Evolutionary conservation across 2,888 invertebrate genomes (phyloP), one percentile per base, ranked within the genome.

Genomic region (Latrodectus hesperus): DNA sequence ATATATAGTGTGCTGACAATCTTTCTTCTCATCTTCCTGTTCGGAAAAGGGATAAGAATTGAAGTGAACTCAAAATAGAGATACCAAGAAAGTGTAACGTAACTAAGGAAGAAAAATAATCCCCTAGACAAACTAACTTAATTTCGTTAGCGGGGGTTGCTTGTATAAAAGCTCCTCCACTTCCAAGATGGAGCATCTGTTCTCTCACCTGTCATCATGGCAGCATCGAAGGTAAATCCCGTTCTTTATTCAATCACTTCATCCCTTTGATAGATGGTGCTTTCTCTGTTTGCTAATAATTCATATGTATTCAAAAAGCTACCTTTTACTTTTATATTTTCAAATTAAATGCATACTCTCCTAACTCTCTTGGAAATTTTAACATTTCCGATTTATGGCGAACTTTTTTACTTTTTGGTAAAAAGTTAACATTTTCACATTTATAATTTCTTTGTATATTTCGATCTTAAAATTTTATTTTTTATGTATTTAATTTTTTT

Each of bases 151-250:
- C 14, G n/a, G 22, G 16, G 12, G 9, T 26, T 17, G 9, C 65
- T 14, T 10, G 71, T 86, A 86, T 86, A 86, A 71, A 86, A 86
- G 77, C 53, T 9, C 38, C 17, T 26, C 22, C n/a, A 10, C 9
- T 11, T 22, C 52, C 9, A 12, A 12, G 9, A 12, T 14, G 49
- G 26, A 72, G 52, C 53, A 76, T 76, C 55, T 65, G 55, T 51
- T 26, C 76, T 77, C 76, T 72, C 77, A 77, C 12, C 81, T 72
- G 12, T 55, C 76, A 65, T 49, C 86, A 86, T 86, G 86, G 86
- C 81, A 86, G 65, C 68, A 67, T 72, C 81, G 17, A 86, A 86
- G 86, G 86, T 86, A 68, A 86, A 81, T 75, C 9, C 52, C 52
- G 52, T 26, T 22, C 22, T 51, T 49, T 22, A 22, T 22, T 22